These are phyloP conservation scores for Staurois parvus DNA, from an alignment of 2,797 vertebrate genomes.

Conservation along the genomic window DNA sequence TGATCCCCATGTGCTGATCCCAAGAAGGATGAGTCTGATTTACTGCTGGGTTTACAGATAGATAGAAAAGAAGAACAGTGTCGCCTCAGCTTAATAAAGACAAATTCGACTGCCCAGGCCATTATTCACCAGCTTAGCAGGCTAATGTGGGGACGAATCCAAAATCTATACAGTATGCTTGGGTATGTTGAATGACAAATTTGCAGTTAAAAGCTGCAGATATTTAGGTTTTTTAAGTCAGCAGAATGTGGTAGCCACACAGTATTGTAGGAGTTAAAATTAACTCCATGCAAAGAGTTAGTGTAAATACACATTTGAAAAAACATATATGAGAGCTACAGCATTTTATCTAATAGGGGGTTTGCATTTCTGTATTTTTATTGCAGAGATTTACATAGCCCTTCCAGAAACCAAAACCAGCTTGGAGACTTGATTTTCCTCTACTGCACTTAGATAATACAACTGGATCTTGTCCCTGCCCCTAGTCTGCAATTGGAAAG, in stretches of 20 bases:
- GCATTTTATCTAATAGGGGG: too few relatives aligned
- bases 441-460: too few relatives aligned
- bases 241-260: not conserved
- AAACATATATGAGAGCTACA: not conserved
- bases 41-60: conserved; percentile 45
- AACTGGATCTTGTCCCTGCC: too few relatives aligned
- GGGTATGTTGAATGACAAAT: not conserved
- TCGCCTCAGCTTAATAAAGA: conserved; percentile 55
- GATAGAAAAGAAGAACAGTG: conserved; percentile 38
- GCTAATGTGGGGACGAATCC: conserved; percentile 15
- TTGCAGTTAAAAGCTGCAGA: not conserved
- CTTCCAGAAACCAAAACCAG: too few relatives aligned
- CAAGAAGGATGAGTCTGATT: conserved; percentile 50
- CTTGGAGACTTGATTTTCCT: too few relatives aligned
- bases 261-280: too few relatives aligned
- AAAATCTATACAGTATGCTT: not conserved
- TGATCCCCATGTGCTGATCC: conserved; percentile 43
- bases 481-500: too few relatives aligned
- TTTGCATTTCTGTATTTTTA: too few relatives aligned
- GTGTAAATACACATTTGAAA: not conserved
- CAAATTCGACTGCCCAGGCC: conserved; percentile 15
- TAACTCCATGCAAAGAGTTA: too few relatives aligned
- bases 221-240: not conserved
- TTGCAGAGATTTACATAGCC: too few relatives aligned
- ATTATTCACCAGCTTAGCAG: conserved; percentile 26